Conservation (phyloP, 2,113 vertebrate genomes). For the Microtus pennsylvanicus region DNA sequence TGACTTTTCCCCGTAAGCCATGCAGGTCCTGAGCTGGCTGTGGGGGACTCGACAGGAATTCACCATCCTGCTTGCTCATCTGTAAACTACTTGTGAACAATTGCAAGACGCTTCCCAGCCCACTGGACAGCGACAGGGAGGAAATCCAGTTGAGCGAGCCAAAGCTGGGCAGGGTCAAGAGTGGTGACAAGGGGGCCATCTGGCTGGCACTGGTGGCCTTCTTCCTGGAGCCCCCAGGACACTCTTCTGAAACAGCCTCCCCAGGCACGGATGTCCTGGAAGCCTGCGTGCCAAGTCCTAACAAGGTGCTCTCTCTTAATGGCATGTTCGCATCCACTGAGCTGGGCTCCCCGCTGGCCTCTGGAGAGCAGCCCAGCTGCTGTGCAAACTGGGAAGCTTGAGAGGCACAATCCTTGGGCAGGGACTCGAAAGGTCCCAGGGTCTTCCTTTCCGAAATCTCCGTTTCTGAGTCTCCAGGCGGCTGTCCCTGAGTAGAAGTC, state of each 20-base stretch:
- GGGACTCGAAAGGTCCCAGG: not conserved
- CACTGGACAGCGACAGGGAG: conserved; percentile 87
- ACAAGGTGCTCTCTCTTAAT: conserved; percentile 36
- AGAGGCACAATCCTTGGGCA: conserved; percentile 56
- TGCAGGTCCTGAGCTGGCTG: conserved; percentile 78
- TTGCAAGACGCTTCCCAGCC: conserved; percentile 84
- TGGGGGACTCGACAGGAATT: conserved; percentile 58
- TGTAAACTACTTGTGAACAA: conserved; percentile 83
- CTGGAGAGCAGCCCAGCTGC: conserved; percentile 62
- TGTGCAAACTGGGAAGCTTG: conserved; percentile 48
- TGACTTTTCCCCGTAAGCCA: conserved; percentile 67
- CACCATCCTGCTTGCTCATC: conserved; percentile 80
- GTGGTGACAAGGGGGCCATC: conserved; percentile 57
- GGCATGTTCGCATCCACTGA: not conserved
- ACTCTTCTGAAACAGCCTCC: conserved; percentile 77
- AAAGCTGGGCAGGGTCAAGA: conserved; percentile 77
- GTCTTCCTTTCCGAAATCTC: not conserved
- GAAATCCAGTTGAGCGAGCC: conserved; percentile 87
- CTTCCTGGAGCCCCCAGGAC: conserved; percentile 14
- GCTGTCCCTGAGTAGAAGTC: not conserved
- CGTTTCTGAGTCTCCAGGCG: not conserved
- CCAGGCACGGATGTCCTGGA: conserved; percentile 51
- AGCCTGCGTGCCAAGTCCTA: conserved; percentile 56
- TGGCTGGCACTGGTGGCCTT: conserved; percentile 46
- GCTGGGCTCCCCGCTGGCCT: conserved; percentile 53